These are phyloP conservation scores for Odiellus spinosus DNA, from an alignment of 2,888 invertebrate genomes.

Conservation along the genomic window DNA sequence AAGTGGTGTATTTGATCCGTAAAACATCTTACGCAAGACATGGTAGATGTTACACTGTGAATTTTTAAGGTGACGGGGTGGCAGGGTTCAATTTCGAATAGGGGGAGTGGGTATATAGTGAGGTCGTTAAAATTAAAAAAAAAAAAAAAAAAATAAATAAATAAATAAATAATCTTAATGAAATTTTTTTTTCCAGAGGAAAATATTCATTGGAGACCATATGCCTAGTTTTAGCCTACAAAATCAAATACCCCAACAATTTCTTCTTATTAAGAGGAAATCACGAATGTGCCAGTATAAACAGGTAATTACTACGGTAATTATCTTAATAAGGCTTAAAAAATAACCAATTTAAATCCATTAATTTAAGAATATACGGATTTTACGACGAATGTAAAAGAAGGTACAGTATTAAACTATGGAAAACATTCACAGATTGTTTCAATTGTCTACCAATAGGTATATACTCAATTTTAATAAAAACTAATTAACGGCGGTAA, in stretches of 20 bases:
- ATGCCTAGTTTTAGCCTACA: constrained; percentile 36
- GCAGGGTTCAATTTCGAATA: no score
- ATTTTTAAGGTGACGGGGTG: no score
- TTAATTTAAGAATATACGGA: constrained; percentile 34
- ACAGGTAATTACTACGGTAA: constrained; percentile 28
- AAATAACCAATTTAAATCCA: constrained; percentile 3
- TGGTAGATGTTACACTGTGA: no score
- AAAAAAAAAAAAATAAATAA: no score
- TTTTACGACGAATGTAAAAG: constrained; percentile 41
- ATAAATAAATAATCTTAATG: no score
- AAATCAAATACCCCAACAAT: constrained; percentile 40
- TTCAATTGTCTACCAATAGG: constrained; percentile 21
- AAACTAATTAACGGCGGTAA: constrained; percentile 17
- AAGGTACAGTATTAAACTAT: constrained; percentile 36
- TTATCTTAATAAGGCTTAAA: constrained; percentile 3
- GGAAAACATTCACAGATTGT: constrained; percentile 35
- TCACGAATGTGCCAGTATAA: constrained; percentile 39
- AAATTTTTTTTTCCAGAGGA: constrained; percentile 29
- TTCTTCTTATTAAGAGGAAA: constrained; percentile 40
- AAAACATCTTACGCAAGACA: no score
- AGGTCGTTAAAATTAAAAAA: no score
- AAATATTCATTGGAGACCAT: constrained; percentile 37
- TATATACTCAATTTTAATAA: constrained; percentile 38
- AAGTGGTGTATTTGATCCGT: no score
- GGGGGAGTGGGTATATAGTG: no score